Conservation (phyloP, 2,113 vertebrate species). For the Xiphorhynchus elegans region DNA sequence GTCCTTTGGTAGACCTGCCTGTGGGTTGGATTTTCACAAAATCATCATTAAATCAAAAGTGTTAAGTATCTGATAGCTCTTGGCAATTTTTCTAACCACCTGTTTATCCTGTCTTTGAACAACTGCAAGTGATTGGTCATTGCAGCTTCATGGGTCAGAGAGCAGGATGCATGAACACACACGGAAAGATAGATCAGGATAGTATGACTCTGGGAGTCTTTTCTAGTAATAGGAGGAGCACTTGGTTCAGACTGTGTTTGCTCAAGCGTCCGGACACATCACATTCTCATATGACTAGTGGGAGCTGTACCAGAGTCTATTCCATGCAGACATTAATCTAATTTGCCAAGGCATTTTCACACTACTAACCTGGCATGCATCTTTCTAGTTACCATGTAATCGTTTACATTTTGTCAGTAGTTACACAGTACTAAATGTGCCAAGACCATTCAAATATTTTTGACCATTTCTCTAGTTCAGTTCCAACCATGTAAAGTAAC, state of each 20-base stretch:
- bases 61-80: not conserved
- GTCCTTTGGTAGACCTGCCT: not conserved
- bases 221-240: not conserved
- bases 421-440: not conserved
- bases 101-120: not conserved
- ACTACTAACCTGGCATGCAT: not conserved
- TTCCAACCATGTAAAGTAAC: not conserved
- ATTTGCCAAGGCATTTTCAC: not conserved
- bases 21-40: not conserved
- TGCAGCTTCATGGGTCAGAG: not conserved
- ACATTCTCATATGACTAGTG: not conserved
- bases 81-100: not conserved
- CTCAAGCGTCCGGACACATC: not conserved
- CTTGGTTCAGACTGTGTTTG: not conserved
- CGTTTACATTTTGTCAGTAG: not conserved
- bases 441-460: not conserved
- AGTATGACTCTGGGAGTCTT: not conserved
- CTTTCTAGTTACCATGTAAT: not conserved
- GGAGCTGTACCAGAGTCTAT: not conserved
- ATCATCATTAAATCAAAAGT: not conserved
- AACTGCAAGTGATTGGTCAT: not conserved
- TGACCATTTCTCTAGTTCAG: not conserved
- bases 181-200: not conserved
- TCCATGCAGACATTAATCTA: not conserved
- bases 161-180: not conserved